Evolutionary conservation across 2,113 vertebrate species (phyloP).

Genomic region (Saguinus midas): DNA sequence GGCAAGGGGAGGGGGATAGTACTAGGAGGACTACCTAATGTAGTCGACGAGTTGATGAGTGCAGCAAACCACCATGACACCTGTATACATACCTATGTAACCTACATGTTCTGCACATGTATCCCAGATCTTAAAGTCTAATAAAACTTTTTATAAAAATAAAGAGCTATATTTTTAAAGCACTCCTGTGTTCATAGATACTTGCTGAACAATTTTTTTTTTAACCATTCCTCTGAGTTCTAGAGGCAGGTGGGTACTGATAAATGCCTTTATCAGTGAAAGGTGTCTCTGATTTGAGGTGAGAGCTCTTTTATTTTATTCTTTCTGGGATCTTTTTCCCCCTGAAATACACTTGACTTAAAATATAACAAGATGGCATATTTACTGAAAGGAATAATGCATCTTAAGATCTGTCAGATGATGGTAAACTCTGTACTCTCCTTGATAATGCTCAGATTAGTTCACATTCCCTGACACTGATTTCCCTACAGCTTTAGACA

Average conservation of each 20-base stretch:
- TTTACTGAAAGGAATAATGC: neutral
- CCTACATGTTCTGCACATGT: no score
- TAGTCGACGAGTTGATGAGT: no score
- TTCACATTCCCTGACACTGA: neutral
- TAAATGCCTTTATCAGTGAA: constrained; percentile 1
- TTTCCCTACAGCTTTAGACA: constrained; percentile 4
- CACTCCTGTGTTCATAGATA: neutral
- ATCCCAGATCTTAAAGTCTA: no score
- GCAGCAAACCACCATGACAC: no score
- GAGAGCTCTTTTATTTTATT: constrained; percentile 8
- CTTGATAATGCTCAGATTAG: neutral
- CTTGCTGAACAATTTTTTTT: constrained; percentile 36
- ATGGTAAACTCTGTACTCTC: neutral
- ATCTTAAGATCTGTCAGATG: constrained; percentile 35
- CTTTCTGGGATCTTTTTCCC: neutral
- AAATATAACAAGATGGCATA: neutral
- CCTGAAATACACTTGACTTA: constrained; percentile 6
- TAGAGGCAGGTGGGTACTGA: neutral
- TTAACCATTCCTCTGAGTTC: neutral
- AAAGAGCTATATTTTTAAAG: constrained; percentile 51
- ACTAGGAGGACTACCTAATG: no score
- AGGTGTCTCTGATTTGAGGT: constrained; percentile 23
- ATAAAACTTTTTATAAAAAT: no score
- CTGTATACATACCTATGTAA: no score
- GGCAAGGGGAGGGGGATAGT: no score